These are phyloP conservation scores for Zhuqinia jingwanae DNA, from an alignment of 2,888 invertebrate species.

Conservation along the genomic window DNA sequence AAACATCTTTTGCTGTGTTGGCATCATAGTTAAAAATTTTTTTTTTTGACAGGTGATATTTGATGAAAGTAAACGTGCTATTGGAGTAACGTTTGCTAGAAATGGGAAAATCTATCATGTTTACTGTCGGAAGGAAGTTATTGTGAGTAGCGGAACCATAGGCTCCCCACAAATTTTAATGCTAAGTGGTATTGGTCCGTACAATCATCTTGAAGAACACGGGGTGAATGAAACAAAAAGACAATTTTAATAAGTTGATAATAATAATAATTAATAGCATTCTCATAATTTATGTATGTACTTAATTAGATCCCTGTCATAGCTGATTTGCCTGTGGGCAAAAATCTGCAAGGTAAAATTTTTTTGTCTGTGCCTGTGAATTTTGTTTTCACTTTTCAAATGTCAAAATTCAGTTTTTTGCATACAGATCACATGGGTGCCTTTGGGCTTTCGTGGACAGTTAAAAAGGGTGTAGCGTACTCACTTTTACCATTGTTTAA, in stretches of 20 bases:
- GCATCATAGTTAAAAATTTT: not conserved
- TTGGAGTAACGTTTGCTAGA: constrained; percentile 71
- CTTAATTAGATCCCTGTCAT: constrained; percentile 70
- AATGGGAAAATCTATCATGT: constrained; percentile 67
- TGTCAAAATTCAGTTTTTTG: not conserved
- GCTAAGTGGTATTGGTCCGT: constrained; percentile 73
- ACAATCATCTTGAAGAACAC: constrained; percentile 68
- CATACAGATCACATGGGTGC: constrained; percentile 71
- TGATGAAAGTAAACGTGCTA: constrained; percentile 72
- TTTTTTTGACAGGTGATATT: constrained; percentile 66
- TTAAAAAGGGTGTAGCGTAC: constrained; percentile 73
- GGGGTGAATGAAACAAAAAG: constrained; percentile 44
- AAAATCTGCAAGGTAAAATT: constrained; percentile 65
- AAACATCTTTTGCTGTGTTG: not conserved
- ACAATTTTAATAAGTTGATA: not conserved
- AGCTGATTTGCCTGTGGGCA: constrained; percentile 73
- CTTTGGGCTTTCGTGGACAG: constrained; percentile 61
- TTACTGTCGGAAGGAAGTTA: constrained; percentile 74
- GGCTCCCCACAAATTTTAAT: constrained; percentile 74
- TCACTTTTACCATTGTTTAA: constrained; percentile 70
- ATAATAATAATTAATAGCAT: not conserved
- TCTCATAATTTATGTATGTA: not conserved
- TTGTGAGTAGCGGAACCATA: constrained; percentile 68
- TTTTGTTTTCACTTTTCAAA: not conserved
- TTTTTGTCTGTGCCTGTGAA: not conserved